These are phyloP conservation scores for Epizoanthus scotinus DNA, from an alignment of 92 coral and sea anemone genomes.

Conservation along the genomic window DNA sequence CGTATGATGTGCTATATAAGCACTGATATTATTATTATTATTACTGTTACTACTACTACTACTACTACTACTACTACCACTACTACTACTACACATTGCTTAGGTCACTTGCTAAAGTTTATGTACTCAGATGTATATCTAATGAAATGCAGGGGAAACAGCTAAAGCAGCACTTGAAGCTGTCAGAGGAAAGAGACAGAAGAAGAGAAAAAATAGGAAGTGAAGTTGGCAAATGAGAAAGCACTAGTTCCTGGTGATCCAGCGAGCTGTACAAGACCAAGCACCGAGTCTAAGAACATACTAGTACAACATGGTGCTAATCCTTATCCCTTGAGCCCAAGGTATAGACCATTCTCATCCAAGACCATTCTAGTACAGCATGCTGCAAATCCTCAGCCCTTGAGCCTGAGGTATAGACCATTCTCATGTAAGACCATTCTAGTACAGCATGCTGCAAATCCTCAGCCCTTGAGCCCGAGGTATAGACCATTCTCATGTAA, in stretches of 20 bases:
- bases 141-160: neutral
- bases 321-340: neutral
- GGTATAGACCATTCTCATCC: too few species aligned
- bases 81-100: too few species aligned
- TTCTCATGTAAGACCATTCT: neutral
- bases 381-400: neutral
- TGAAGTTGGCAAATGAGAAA: neutral
- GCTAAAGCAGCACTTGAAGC: constrained; percentile 47
- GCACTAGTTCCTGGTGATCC: neutral
- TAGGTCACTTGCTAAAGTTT: too few species aligned
- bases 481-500: too few species aligned
- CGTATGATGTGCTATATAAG: too few species aligned
- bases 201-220: constrained; percentile 17
- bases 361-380: neutral
- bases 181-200: constrained; percentile 32
- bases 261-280: neutral
- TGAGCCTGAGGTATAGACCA: too few species aligned
- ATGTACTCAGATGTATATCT: too few species aligned
- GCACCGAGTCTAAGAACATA: neutral
- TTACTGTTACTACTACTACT: too few species aligned
- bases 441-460: neutral
- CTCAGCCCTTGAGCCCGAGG: too few species aligned
- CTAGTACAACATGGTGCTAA: neutral
- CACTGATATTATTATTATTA: too few species aligned
- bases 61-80: too few species aligned